Evolutionary conservation across 2,113 vertebrate species (phyloP).

Genomic region (Sinocyclocheilus rhinocerous): DNA sequence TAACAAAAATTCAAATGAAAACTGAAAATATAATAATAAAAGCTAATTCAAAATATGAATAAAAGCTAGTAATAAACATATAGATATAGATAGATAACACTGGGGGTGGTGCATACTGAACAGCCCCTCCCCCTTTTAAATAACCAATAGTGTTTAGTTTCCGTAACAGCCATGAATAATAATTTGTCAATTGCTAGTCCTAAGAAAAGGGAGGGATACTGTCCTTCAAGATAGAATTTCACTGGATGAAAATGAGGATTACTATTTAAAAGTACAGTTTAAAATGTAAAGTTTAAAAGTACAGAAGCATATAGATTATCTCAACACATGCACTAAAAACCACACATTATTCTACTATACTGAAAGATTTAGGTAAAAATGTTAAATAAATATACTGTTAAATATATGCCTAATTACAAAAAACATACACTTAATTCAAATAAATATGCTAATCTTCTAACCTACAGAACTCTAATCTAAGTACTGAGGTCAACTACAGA

Average conservation of each 20-base stretch:
- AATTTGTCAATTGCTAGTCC: background rate
- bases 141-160: background rate
- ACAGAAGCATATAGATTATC: no score
- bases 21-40: no score
- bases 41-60: no score
- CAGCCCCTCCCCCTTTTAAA: background rate
- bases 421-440: background rate
- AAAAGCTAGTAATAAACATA: background rate
- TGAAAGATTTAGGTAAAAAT: background rate
- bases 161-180: background rate
- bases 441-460: background rate
- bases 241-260: no score
- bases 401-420: background rate
- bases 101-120: background rate
- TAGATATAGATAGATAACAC: background rate
- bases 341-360: no score
- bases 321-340: no score
- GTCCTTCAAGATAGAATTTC: no score
- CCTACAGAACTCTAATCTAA: background rate
- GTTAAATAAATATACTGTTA: no score
- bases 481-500: background rate
- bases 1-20: no score
- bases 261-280: no score
- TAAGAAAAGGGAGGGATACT: background rate
- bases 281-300: no score